These are phyloP conservation scores for Blennius ocellaris DNA, from an alignment of 2,113 vertebrate genomes.

Conservation along the genomic window DNA sequence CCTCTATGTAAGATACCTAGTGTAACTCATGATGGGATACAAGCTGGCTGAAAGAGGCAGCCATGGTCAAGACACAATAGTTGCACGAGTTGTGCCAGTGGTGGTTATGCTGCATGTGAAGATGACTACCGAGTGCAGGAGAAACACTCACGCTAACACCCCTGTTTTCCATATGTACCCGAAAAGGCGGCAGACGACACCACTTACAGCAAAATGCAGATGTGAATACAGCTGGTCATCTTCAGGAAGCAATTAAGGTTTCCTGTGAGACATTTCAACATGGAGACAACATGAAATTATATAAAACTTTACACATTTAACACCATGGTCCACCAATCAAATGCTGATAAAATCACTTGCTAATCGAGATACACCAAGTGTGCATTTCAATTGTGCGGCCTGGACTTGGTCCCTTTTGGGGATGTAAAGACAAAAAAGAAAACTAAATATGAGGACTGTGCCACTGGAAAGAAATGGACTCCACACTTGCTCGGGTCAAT, in stretches of 20 bases:
- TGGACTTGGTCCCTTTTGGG: conserved; percentile 10
- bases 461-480: neutral
- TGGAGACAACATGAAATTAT: conserved; percentile 19
- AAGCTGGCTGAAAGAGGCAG: conserved; percentile 13
- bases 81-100: neutral
- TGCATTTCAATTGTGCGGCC: conserved; percentile 1
- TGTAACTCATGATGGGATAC: conserved; percentile 11
- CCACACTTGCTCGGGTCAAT: neutral
- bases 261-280: conserved; percentile 31
- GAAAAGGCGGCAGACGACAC: too few species aligned
- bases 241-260: conserved; percentile 8
- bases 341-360: too few species aligned
- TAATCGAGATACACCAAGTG: neutral
- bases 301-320: conserved; percentile 46
- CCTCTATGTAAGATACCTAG: conserved; percentile 27
- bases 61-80: conserved; percentile 21
- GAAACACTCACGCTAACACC: too few species aligned
- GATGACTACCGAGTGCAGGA: neutral
- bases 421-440: neutral
- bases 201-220: neutral
- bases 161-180: neutral
- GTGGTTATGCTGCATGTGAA: conserved; percentile 8
- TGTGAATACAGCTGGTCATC: conserved; percentile 2
- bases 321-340: conserved; percentile 5
- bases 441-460: neutral